Evolutionary conservation across 2,113 vertebrate species (phyloP).

Genomic region (Pampusana beccarii): DNA sequence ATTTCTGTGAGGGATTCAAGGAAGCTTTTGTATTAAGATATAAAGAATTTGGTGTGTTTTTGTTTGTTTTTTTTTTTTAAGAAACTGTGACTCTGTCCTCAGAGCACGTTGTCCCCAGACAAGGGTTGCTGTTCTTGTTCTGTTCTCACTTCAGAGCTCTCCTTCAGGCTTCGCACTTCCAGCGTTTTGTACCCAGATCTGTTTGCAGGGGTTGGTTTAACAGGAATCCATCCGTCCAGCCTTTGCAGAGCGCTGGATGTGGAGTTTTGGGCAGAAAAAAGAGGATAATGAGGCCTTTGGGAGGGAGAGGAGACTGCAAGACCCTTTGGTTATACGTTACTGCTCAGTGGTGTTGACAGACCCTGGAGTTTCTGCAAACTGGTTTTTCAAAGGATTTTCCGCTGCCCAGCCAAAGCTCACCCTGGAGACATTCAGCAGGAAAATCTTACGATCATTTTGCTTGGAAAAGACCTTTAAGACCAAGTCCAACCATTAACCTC

Average conservation of each 20-base stretch:
- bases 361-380: neutral
- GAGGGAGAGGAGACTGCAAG: neutral
- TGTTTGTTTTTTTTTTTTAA: neutral
- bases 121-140: neutral
- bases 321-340: fast-evolving
- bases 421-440: neutral
- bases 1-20: neutral
- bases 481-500: no score
- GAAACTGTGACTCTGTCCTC: neutral
- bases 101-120: neutral
- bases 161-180: neutral
- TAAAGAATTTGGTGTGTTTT: neutral
- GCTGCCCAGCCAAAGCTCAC: neutral
- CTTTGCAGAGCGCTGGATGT: neutral
- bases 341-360: neutral
- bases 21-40: neutral
- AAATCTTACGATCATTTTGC: no score
- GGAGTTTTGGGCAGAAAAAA: neutral
- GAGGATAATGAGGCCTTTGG: neutral
- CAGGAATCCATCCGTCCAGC: neutral
- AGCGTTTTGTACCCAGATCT: neutral
- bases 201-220: neutral
- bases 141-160: fast-evolving
- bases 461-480: no score
- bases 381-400: neutral